These are phyloP conservation scores for Lottia scabra DNA, from an alignment of 2,888 invertebrate genomes.

Conservation along the genomic window DNA sequence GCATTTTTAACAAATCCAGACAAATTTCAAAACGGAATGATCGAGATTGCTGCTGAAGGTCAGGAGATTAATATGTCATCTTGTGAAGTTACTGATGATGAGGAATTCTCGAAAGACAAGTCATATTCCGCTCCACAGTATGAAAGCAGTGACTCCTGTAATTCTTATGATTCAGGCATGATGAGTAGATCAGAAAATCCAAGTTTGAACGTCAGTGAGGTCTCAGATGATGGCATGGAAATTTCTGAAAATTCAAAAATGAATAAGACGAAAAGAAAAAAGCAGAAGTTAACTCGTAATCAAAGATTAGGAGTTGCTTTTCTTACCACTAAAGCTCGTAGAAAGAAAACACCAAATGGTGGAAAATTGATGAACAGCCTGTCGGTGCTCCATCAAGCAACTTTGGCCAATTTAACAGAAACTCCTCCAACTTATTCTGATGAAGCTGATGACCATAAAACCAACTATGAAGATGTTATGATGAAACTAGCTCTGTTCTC, in stretches of 20 bases:
- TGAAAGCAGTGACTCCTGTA: background rate
- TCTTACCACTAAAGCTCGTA: slow-evolving; percentile 34
- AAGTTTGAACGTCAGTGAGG: slow-evolving; percentile 9
- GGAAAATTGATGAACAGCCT: slow-evolving; percentile 54
- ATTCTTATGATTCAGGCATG: background rate
- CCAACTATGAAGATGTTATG: slow-evolving; percentile 51
- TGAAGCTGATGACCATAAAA: slow-evolving; percentile 37
- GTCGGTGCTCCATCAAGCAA: slow-evolving; percentile 60
- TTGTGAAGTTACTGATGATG: slow-evolving; percentile 10
- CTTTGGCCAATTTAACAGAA: slow-evolving; percentile 54
- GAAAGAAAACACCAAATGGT: slow-evolving; percentile 24
- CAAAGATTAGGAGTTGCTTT: slow-evolving; percentile 52
- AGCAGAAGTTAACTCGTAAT: slow-evolving; percentile 45
- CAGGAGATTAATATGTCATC: slow-evolving; percentile 1
- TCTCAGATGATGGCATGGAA: background rate
- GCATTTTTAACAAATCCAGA: slow-evolving; percentile 22
- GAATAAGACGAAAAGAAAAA: slow-evolving; percentile 33
- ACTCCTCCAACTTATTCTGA: slow-evolving; percentile 36
- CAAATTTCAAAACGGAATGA: slow-evolving; percentile 10
- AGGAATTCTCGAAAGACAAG: background rate
- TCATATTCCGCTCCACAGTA: background rate
- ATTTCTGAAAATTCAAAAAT: slow-evolving; percentile 5
- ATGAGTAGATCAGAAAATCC: background rate
- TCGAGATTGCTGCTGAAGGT: slow-evolving; percentile 8
- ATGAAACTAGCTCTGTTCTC: slow-evolving; percentile 57